Percentiles rank a stretch among this genome's conserved stretches.
phyloP scores from a whole-genome alignment of 2,797 vertebrate species.

The Jordanella pulchra region DNA sequence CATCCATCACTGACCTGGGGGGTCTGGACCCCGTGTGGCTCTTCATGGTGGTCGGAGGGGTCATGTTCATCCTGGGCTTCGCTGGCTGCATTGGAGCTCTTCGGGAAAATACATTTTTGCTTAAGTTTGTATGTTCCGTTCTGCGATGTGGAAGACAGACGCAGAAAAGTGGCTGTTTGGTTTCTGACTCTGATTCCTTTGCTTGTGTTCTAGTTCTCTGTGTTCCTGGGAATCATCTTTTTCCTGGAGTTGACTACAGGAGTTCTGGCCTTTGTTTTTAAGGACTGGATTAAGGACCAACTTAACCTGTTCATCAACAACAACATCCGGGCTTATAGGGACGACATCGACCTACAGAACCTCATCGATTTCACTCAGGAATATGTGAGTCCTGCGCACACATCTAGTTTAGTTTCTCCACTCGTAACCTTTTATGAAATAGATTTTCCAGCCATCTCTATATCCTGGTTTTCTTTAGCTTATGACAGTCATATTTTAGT shows the following conservation, averaged over 20 bases:
- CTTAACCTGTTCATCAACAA: constrained; percentile 99
- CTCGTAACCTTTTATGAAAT: neutral
- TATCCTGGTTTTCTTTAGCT: neutral
- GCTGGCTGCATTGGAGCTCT: constrained; percentile 96
- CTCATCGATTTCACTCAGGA: constrained; percentile 99
- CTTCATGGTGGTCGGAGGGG: constrained; percentile 94
- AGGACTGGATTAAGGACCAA: constrained; percentile 99
- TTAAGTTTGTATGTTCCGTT: constrained; percentile 91
- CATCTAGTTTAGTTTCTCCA: neutral
- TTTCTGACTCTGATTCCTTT: neutral
- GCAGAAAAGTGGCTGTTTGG: rapidly evolving
- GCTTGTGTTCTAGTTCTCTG: constrained; percentile 85
- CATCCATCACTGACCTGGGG: constrained; percentile 95
- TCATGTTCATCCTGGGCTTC: constrained; percentile 98
- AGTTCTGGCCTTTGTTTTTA: constrained; percentile 95
- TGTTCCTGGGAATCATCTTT: constrained; percentile 97
- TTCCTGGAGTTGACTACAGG: constrained; percentile 97
- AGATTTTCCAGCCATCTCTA: neutral
- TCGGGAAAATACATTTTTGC: constrained; percentile 93
- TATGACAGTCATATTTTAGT: too few species aligned
- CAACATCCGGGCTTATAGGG: constrained; percentile 95
- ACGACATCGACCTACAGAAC: constrained; percentile 97
- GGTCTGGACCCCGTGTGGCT: constrained; percentile 97
- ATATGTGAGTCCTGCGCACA: constrained; percentile 83
- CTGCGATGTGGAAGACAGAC: rapidly evolving